Base-by-base conservation (phyloP, 2,113 vertebrate species). In the Thunnus thynnus region DNA sequence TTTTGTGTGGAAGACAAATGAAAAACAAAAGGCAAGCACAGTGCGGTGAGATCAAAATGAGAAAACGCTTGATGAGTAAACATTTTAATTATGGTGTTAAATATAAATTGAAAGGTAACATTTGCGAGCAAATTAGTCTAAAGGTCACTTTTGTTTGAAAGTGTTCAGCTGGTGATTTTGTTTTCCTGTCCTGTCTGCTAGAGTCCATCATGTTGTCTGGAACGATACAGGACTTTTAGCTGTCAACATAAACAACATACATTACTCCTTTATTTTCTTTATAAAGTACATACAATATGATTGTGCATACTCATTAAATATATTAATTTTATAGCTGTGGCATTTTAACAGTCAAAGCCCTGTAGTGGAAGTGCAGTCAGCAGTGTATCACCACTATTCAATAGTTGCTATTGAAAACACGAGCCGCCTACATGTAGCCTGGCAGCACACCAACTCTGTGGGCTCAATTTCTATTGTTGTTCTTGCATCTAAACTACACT, bases 1-100 rank as follows among this genome's bases (percentile, higher is more conserved):
- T 90, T 93, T 93, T 93, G 86, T 94, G 80, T 27, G 18, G 50
- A 27, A 83, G 85, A 91, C 92, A 86, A 89, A 90, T 83, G 73
- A 48, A 76, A 87, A 91, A 91, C 78, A 82, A 90, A 89, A 88
- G 78, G 30, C 69, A 17, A 55, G 58, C n/a, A 0, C 22, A 36
- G 69, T 7, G 70, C 75, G 22, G 56, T 17, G 12, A 52, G 76
- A 86, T 87, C 74, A 63, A 79, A 88, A 80, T 60, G 85, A 81
- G 79, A 63, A 71, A 89, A 71, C 3, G 44, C 76, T 72, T 77
- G 80, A 91, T 72, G 89, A 90, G 88, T 82, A 90, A 91, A 91
- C 83, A 88, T 84, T 93, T 92, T 90, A 92, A 92, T 92, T 89
- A 87, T 44, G 55, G 52, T 32, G 78, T 86, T 92, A 85, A 86